Evolutionary conservation across 1,140 invertebrate genomes (phyloP).

Genomic region (Lordiphosa stackelbergi): DNA sequence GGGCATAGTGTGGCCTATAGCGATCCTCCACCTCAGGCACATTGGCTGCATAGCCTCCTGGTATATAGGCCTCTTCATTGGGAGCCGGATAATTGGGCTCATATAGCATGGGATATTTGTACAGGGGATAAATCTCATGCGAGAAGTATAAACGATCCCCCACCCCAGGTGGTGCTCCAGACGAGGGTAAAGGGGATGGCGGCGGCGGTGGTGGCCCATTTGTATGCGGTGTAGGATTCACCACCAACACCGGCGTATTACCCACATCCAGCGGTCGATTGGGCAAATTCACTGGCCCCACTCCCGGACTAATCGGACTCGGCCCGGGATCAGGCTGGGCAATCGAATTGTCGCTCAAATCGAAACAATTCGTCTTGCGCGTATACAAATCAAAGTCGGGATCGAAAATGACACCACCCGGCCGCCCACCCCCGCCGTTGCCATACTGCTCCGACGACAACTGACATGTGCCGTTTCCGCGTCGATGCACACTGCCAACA

Average conservation of each 20-base stretch:
- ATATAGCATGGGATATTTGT: conserved; percentile 73
- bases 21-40: conserved; percentile 64
- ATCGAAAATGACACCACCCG: conserved; percentile 78
- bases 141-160: conserved; percentile 73
- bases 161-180: conserved; percentile 26
- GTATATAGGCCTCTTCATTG: conserved; percentile 67
- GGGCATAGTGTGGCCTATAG: conserved; percentile 52
- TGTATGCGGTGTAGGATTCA: conserved; percentile 68
- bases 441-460: conserved; percentile 78
- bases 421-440: conserved; percentile 65
- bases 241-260: conserved; percentile 59
- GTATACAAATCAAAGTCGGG: conserved; percentile 82
- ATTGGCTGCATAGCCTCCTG: conserved; percentile 72
- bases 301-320: conserved; percentile 53
- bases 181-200: conserved; percentile 25
- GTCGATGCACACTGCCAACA: conserved; percentile 79
- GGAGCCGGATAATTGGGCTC: conserved; percentile 74
- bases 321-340: conserved; percentile 32
- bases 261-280: conserved; percentile 62
- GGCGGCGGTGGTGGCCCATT: conserved; percentile 13
- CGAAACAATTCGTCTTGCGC: conserved; percentile 79
- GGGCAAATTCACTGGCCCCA: conserved; percentile 58
- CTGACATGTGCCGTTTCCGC: conserved; percentile 82
- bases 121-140: conserved; percentile 72
- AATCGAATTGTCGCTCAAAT: conserved; percentile 69